Evolutionary conservation across 2,888 invertebrate species (phyloP), one percentile per base, ranked within the genome.

Genomic region (Peribatodes rhomboidaria): DNA sequence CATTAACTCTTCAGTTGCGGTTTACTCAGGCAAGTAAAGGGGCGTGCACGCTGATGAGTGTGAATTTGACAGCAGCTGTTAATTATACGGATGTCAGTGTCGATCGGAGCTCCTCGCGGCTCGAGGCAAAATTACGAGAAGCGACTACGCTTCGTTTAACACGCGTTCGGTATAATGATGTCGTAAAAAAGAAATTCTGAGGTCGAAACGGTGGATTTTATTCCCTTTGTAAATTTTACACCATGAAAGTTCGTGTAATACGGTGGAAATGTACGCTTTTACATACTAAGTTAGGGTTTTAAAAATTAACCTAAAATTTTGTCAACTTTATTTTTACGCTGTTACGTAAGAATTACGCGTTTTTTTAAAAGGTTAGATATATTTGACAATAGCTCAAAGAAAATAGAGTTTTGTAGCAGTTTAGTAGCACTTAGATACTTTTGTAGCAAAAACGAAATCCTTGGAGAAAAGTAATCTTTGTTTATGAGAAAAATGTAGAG

Each of bases 31-130:
- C 71, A 77, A 47, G 52, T 76, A 81, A 80, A 65, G 52, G 61
- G 78, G 79, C 75, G 79, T 77, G 75, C 63, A 68, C 81, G 88
- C 84, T 83, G 86, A 65, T 39, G 52, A 65, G 85, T 85, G 87
- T 88, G 89, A 86, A 87, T 89, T 85, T 87, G 90, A 89, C 88
- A 86, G 86, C 78, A 83, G 83, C 79, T 84, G 88, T 89, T 90
- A 91, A 91, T 91, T 89, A 88, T 86, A 85, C 83, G 81, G 80
- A 81, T 82, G 82, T 82, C 82, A 81, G 76, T 80, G 75, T 76
- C 78, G 79, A 85, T 82, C 77, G 79, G 67, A 69, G 72, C 73
- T 82, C 76, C 79, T 83, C 82, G 84, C 75, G 84, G 85, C 78
- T 73, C 72, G 65, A 75, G 76, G 74, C 78, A 77, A 85, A 85